Evolutionary conservation across 2,113 vertebrate genomes (phyloP), one percentile per base, ranked within the genome.

Genomic region (Lasiurus borealis): DNA sequence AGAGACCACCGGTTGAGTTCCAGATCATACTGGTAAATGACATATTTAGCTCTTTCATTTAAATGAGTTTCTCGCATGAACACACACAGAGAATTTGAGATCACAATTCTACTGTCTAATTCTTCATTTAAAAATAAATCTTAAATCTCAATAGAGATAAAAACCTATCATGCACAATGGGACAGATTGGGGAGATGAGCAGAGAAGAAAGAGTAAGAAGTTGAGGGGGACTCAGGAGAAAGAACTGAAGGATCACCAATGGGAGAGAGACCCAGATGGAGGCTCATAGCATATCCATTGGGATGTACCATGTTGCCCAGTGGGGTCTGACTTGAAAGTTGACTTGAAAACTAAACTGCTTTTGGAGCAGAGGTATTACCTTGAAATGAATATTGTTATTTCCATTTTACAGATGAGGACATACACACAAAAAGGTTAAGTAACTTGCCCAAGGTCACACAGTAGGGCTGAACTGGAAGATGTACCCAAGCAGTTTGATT

Each of bases 11-110:
- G 99, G 94, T 99, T 99, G 0, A 99, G 98, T 88, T 99, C 99
- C 95, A 98, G 77, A 82, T 99, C 99, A 0, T 99, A 99, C 54
- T 99, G 99, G 52, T 99, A 99, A 92, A 99, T 99, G 88, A 99
- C 99, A 25, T 99, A 99, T 93, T 99, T 99, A 7, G 99, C 99
- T 69, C 99, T 98, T 97, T 99, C 99, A 1, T 99, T 99, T 98
- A 99, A 99, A 98, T 99, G 99, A 11, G 99, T 99, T 94, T 99
- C 99, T 1, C 99, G 98, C 97, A 99, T 99, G 94, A 99, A 99
- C 40, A 99, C 99, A 62, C 99, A 99, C 0, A 99, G 97, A 3
- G 99, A 98, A 97, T 99, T 99, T 11, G 99, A 99, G 97, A 99
- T 99, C 91, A 99, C 99, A 46, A 99, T 40, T 40, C 40, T 40